Evolutionary conservation across 2,797 vertebrate species (phyloP), one percentile per base, ranked within the genome.

Genomic region (Hyperoplus lanceolatus): DNA sequence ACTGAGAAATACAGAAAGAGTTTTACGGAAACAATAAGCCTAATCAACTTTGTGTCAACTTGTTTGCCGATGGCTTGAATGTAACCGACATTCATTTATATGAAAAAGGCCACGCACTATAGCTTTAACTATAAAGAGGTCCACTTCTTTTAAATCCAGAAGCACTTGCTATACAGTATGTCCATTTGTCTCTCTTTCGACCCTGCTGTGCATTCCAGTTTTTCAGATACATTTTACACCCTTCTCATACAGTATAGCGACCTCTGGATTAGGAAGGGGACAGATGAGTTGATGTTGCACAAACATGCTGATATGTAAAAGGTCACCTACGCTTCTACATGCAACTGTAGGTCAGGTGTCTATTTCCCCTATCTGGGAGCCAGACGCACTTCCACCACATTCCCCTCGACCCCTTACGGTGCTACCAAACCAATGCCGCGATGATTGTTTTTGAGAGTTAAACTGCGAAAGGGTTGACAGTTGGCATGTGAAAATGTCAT

Each of bases 401-500:
- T 69, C 11, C 29, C 48, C 58, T 50, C n/a, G 29, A 49, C 65
- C 71, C 45, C 49, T 7, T 29, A 29, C 29, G 3, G 3, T 8
- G 62, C 69, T 5, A 8, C 75, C 29, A 15, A 29, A 49, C 14
- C 10, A 79, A 59, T 62, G 21, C 69, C 13, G 5, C 1, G 54
- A 43, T 73, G 73, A 84, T 80, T 92, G 89, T 89, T 90, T 87
- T 81, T 46, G 73, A 73, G 79, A 83, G 79, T 89, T 88, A 83
- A 90, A 84, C 82, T 63, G 62, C 71, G 39, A 69, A 79, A 76
- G 80, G 71, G 79, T 70, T 79, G 85, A 93, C 87, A 80, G 84
- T 78, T 90, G 84, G 79, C 88, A 88, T 86, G 90, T 86, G 87
- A 87, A 92, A 94, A 94, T 94, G 89, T 92, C 93, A 93, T 90